These are phyloP conservation scores for Anguilla megastoma DNA, from an alignment of 2,797 vertebrate genomes.

Conservation along the genomic window DNA sequence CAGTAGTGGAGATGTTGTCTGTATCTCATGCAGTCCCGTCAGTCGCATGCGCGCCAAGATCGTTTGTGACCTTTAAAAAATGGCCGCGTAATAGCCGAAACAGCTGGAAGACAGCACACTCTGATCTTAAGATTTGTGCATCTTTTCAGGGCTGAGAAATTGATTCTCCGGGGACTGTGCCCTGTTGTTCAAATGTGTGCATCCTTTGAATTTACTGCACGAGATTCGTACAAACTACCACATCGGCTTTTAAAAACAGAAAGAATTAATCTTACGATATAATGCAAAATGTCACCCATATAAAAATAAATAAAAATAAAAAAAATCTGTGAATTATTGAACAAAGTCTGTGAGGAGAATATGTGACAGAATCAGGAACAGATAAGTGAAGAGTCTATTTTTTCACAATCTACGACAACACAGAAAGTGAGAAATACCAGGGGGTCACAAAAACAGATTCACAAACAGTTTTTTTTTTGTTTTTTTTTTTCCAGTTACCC, in stretches of 20 bases:
- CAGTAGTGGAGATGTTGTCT: background rate
- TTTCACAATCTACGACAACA: no score
- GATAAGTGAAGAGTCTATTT: background rate
- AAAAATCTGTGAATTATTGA: background rate
- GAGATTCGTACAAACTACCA: background rate
- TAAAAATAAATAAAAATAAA: background rate
- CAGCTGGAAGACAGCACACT: background rate
- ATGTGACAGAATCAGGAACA: background rate
- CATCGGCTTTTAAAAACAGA: background rate
- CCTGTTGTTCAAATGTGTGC: background rate
- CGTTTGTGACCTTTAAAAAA: background rate
- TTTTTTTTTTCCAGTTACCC: background rate
- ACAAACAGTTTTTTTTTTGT: no score
- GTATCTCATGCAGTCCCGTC: background rate
- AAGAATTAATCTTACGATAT: no score
- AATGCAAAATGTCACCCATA: background rate
- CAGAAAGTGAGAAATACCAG: background rate
- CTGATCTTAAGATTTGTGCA: background rate
- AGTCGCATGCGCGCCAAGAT: background rate
- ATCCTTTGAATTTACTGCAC: background rate
- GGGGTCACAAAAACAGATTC: background rate
- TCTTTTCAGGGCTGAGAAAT: background rate
- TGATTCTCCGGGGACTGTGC: background rate
- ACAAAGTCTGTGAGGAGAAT: background rate
- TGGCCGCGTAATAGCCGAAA: background rate